phyloP scores from a whole-genome alignment of 2,113 vertebrate genomes.

The Phylloscopus trochiloides region DNA sequence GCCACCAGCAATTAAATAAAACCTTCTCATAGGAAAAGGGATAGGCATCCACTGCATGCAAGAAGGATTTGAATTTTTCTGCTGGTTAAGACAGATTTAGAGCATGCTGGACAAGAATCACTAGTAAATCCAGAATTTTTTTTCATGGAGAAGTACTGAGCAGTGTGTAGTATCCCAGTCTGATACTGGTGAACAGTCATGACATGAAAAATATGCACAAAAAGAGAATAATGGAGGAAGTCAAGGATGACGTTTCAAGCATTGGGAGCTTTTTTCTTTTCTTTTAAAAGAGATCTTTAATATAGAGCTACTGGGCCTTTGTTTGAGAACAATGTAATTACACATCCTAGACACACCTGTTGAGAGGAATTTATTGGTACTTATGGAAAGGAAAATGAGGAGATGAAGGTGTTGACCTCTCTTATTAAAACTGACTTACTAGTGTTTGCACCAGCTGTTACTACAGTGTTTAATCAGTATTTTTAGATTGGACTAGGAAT shows the following conservation, averaged over 20 bases:
- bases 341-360: slow-evolving; percentile 22
- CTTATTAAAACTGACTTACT: slow-evolving; percentile 65
- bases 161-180: not conserved
- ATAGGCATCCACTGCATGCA: not conserved
- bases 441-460: slow-evolving; percentile 61
- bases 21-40: not conserved
- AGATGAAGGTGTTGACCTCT: slow-evolving; percentile 49
- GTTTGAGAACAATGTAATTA: not conserved
- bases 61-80: not conserved
- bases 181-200: not conserved
- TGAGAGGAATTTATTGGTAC: slow-evolving; percentile 49
- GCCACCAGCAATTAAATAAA: not conserved
- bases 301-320: not conserved
- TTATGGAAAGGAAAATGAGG: slow-evolving; percentile 10
- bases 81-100: not conserved
- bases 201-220: not conserved
- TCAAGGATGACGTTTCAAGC: not conserved
- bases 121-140: not conserved
- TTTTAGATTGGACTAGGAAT: not conserved
- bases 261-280: not conserved
- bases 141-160: not conserved
- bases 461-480: slow-evolving; percentile 34
- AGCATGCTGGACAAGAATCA: not conserved
- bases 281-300: not conserved
- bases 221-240: not conserved